Evolutionary conservation across 1,140 invertebrate species (phyloP), one percentile per base, ranked within the genome.

Genomic region (Cepaea nemoralis): DNA sequence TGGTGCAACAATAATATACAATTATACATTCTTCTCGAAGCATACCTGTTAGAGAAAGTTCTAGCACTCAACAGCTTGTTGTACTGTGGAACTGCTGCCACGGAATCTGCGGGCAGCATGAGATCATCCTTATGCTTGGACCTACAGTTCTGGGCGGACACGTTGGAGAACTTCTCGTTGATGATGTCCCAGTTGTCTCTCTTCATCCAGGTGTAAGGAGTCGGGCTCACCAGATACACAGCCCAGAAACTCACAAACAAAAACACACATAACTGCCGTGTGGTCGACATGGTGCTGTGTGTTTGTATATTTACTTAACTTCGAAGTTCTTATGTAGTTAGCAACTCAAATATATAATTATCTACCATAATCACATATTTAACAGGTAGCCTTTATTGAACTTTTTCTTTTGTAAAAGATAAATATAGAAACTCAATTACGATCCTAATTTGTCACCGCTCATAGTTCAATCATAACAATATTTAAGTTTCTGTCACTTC

Each of bases 21-120:
- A n/a, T n/a, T n/a, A n/a, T n/a, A n/a, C n/a, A n/a, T n/a, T n/a
- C n/a, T n/a, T n/a, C n/a, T n/a, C 50, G n/a, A 73, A n/a, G 6
- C 42, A 42, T 24, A 80, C 78, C 98, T 94, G 91, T 99, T 99
- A 0, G 97, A 96, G 88, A 98, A 98, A 10, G 99, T 94, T 1
- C 97, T 97, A 10, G 85, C 84, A 31, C 84, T 87, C 86, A 98
- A 97, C 67, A 99, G 94, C 88, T 97, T 96, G 91, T 99, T 98
- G 82, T 98, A 97, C 86, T 97, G 96, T 0, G 98, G 98, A 70
- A 96, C 92, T 90, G 99, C 97, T 0, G 97, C 97, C 0, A 99
- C 94, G 0, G 95, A 93, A 84, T 97, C 95, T 66, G 94, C 92
- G 0, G 96, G 95, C 79, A 99, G 91, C 79, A 67, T 77, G 27